Percentiles rank a stretch among this genome's conserved stretches.
Evolutionary conservation across 1,140 invertebrate genomes (phyloP).

Genomic region (Papilio glaucus): DNA sequence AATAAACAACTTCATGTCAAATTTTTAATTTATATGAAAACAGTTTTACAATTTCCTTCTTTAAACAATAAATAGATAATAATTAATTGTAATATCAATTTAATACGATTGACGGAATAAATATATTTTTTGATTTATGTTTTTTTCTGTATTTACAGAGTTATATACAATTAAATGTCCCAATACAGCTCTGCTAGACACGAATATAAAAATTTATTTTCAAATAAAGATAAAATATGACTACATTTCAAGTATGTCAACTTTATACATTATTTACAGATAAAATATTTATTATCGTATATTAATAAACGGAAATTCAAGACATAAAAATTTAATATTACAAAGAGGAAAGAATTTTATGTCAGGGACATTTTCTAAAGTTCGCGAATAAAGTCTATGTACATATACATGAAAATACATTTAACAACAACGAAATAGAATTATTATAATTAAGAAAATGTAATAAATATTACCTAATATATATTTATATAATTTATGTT

Average conservation of each 20-base stretch:
- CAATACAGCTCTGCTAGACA: slow-evolving; percentile 54
- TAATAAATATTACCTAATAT: slow-evolving; percentile 40
- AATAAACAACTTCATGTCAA: slow-evolving; percentile 40
- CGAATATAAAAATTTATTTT: slow-evolving; percentile 66
- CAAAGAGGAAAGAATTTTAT: slow-evolving; percentile 10
- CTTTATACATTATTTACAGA: slow-evolving; percentile 77
- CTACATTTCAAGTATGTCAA: slow-evolving; percentile 51
- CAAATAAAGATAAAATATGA: slow-evolving; percentile 54
- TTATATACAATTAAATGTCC: slow-evolving; percentile 66
- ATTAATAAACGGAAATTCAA: slow-evolving; percentile 32
- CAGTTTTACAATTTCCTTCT: slow-evolving; percentile 77
- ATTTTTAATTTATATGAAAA: slow-evolving; percentile 80
- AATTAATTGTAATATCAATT: slow-evolving; percentile 70
- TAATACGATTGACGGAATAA: slow-evolving; percentile 75
- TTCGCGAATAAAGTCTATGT: slow-evolving; percentile 26
- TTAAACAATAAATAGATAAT: slow-evolving; percentile 78
- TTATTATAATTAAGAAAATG: slow-evolving; percentile 40
- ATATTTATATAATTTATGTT: slow-evolving; percentile 36
- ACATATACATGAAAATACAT: slow-evolving; percentile 30
- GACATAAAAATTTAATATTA: slow-evolving; percentile 8
- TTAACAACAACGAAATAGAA: slow-evolving; percentile 31
- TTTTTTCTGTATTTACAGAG: slow-evolving; percentile 68
- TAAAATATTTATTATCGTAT: slow-evolving; percentile 36
- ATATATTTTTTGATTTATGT: slow-evolving; percentile 69
- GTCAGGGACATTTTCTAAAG: slow-evolving; percentile 26